These are phyloP conservation scores for Penaeus chinensis DNA, from an alignment of 1,140 invertebrate genomes.

Conservation along the genomic window DNA sequence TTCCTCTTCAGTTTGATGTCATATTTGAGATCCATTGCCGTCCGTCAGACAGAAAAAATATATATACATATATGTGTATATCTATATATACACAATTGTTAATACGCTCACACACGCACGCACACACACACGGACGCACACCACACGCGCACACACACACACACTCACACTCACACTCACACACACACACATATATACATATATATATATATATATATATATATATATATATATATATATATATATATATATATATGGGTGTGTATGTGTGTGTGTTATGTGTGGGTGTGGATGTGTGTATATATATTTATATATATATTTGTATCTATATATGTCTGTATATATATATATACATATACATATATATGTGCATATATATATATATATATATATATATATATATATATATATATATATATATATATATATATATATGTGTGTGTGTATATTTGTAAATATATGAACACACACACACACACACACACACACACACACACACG, in stretches of 20 bases:
- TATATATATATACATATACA: no score
- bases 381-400: no score
- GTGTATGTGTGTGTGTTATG: background rate
- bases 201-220: conserved; percentile 12
- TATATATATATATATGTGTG: no score
- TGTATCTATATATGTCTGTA: no score
- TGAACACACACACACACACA: no score
- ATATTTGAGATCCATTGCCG: background rate
- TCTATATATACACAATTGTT: background rate
- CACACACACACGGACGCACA: background rate
- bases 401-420: no score
- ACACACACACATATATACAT: background rate
- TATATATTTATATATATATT: no score
- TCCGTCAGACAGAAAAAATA: background rate
- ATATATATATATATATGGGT: background rate
- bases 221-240: conserved; percentile 17
- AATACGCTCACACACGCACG: background rate
- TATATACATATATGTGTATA: conserved; percentile 3
- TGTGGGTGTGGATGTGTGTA: background rate
- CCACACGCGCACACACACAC: background rate
- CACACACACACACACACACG: no score
- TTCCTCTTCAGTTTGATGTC: background rate
- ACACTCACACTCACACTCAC: background rate
- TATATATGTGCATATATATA: no score
- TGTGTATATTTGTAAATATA: no score